Base-by-base conservation (phyloP, 2,797 vertebrate genomes). In the Percopsis omiscomaycus region DNA sequence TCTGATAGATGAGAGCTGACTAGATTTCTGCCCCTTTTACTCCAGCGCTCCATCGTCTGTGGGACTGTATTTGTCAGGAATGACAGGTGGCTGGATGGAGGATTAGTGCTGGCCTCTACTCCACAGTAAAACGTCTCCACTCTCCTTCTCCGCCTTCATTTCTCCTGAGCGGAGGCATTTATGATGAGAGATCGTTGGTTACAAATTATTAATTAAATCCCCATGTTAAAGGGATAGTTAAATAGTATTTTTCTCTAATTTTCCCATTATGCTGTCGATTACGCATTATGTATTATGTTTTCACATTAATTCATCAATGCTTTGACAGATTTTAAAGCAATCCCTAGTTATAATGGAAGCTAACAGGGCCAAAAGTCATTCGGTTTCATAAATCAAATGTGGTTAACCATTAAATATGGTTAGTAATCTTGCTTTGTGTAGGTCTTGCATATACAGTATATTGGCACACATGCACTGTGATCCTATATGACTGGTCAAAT, bases 401-500 rank as follows among this genome's bases (percentile, higher is more conserved):
- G 4, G 8, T 42, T 42, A 42, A 4, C 4, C 37, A 42, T 42
- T 42, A 42, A 42, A 42, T 42, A 42, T 42, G 3, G 37, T 42
- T 42, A 42, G 6, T 6, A 42, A 42, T 42, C 2, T 42, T 0
- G 9, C 37, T 42, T 10, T 48, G 14, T 48, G 14, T 13, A 48
- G 5, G 64, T 22, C 48, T 3, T 10, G 2, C 44, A 1, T 48
- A 61, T 62, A 68, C 69, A 74, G 29, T 71, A 22, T 71, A 57
- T 12, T 42, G 57, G 76, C 62, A 69, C 48, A 70, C 73, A 57
- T 53, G 15, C 62, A 2, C 44, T 61, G n/a, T 71, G 66, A 80
- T 77, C 63, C 59, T 50, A 9, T 66, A 74, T 13, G 47, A 74
- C 50, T 85, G 78, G 83, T 83, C 75, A 76, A 86, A 64, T 9